Percentiles rank a stretch among this genome's conserved stretches.
These are phyloP conservation scores for Ictalurus furcatus DNA, from an alignment of 2,113 vertebrate genomes.

Conservation along the genomic window DNA sequence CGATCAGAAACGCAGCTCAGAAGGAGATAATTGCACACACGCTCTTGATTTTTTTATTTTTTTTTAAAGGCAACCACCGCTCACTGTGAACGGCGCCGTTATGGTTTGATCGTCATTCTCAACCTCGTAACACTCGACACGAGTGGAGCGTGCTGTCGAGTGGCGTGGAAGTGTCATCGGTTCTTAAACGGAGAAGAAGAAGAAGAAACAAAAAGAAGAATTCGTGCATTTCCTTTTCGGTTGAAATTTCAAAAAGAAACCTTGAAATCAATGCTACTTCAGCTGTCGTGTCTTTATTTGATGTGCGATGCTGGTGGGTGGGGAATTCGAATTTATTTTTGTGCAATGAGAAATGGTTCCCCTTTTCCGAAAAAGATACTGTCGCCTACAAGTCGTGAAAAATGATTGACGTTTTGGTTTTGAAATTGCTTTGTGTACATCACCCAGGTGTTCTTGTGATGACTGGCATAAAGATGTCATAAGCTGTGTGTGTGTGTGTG, in stretches of 20 bases:
- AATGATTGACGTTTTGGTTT: neutral
- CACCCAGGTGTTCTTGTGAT: neutral
- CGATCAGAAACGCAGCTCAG: slow-evolving; percentile 35
- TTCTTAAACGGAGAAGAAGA: neutral
- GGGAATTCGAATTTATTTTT: slow-evolving; percentile 3
- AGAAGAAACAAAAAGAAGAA: neutral
- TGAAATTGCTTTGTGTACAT: slow-evolving; percentile 8
- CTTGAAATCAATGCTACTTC: slow-evolving; percentile 27
- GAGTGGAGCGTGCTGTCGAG: slow-evolving; percentile 16
- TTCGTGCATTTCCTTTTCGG: slow-evolving; percentile 16
- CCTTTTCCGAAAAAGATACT: neutral
- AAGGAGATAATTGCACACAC: slow-evolving; percentile 22
- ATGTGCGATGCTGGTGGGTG: neutral
- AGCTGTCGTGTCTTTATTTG: slow-evolving; percentile 28
- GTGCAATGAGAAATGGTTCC: neutral
- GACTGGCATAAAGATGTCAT: slow-evolving; percentile 5
- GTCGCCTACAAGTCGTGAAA: neutral
- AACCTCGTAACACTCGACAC: neutral
- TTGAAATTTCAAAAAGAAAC: slow-evolving; percentile 31
- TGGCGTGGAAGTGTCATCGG: slow-evolving; percentile 28
- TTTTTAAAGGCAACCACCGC: slow-evolving; percentile 8
- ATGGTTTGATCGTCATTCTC: neutral
- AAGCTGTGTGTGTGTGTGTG: neutral
- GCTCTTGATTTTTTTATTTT: neutral
- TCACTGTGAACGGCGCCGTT: slow-evolving; percentile 30